Conservation (phyloP, 2,888 invertebrate genomes). For the Lamellibrachia satsuma region DNA sequence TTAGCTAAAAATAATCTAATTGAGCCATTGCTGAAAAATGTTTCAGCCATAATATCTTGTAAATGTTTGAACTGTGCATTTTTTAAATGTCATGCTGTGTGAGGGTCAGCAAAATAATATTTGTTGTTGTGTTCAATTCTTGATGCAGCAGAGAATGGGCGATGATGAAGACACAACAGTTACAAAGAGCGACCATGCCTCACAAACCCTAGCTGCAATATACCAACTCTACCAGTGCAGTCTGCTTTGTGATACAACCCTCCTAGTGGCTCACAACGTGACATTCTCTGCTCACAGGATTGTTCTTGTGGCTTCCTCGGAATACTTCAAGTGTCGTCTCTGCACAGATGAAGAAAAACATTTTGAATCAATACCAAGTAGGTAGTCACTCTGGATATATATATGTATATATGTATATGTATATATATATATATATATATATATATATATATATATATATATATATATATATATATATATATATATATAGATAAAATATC, state of each 20-base stretch:
- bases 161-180: not conserved
- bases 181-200: not conserved
- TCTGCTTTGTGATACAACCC: not conserved
- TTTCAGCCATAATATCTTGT: not conserved
- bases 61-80: not conserved
- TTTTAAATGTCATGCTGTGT: not conserved
- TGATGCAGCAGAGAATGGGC: not conserved
- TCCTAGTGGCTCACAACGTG: not conserved
- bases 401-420: not conserved
- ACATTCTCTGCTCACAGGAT: constrained; percentile 22
- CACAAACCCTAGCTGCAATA: not conserved
- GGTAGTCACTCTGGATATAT: not conserved
- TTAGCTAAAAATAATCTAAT: too few species aligned
- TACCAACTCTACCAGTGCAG: not conserved
- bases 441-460: too few species aligned
- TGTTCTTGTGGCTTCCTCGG: constrained; percentile 28
- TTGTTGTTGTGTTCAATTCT: not conserved
- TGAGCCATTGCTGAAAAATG: not conserved
- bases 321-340: constrained; percentile 27
- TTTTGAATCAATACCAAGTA: not conserved
- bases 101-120: not conserved
- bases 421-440: not conserved
- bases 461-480: too few species aligned
- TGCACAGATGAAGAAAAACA: not conserved
- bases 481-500: too few species aligned